These are phyloP conservation scores for Microtus obscurus DNA, from an alignment of 2,797 vertebrate genomes.

Conservation along the genomic window DNA sequence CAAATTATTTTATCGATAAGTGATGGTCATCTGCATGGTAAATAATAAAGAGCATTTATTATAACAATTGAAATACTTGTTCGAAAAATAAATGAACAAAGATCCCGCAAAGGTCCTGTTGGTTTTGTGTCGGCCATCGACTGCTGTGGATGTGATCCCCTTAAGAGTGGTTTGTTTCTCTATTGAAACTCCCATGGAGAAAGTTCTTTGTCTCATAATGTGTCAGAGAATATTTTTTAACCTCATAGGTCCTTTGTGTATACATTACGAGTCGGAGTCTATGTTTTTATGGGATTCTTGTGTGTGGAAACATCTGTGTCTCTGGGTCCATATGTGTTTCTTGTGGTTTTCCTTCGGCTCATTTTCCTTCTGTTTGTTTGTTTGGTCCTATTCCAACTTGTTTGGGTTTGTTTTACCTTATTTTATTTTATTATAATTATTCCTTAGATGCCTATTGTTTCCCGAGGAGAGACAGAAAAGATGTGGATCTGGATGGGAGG, in stretches of 20 bases:
- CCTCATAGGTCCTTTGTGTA: background rate
- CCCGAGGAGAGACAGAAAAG: background rate
- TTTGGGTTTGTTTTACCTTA: background rate
- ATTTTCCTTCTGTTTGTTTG: background rate
- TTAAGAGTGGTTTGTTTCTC: background rate
- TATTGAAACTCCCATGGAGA: background rate
- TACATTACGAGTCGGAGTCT: background rate
- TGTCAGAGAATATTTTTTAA: background rate
- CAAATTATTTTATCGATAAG: conserved; percentile 15
- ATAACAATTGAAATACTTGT: background rate
- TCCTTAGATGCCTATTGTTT: background rate
- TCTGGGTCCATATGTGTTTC: background rate
- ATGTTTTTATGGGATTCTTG: background rate
- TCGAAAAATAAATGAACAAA: background rate
- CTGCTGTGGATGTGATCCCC: background rate
- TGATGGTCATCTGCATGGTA: background rate
- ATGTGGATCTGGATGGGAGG: too few relatives aligned
- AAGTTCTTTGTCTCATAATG: background rate
- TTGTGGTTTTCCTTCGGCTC: background rate
- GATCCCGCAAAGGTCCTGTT: background rate
- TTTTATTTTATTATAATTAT: background rate
- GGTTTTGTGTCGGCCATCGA: background rate
- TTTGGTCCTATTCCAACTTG: background rate
- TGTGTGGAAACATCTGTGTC: background rate
- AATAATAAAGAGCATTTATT: background rate